Conservation (phyloP, 2,113 vertebrate genomes). For the Pachycephala philippinensis region DNA sequence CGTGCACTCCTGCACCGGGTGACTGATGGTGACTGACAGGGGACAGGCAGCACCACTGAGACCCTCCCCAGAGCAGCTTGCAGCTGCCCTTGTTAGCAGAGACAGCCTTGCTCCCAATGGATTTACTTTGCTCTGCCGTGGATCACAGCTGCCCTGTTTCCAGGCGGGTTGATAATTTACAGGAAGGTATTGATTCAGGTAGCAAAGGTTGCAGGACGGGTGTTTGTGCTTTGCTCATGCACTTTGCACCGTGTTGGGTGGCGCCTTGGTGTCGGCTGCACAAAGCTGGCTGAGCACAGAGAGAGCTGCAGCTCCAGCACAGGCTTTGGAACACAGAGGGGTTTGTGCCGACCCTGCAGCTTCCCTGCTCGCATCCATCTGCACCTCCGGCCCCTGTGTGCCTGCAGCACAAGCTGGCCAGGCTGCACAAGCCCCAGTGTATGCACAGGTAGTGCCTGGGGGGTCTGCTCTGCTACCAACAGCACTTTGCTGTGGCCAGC, state of each 20-base stretch:
- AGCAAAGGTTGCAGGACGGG: background rate
- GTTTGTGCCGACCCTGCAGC: background rate
- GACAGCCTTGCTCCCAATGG: background rate
- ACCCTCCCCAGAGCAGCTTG: background rate
- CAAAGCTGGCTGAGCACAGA: background rate
- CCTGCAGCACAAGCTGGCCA: background rate
- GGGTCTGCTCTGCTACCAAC: background rate
- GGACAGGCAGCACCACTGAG: background rate
- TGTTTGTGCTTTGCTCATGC: background rate
- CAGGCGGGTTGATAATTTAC: background rate
- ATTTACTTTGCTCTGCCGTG: background rate
- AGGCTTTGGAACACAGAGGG: background rate
- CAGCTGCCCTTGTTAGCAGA: background rate
- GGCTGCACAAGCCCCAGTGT: fast-evolving
- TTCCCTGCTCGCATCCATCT: background rate
- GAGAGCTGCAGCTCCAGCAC: background rate
- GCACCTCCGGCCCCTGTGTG: background rate
- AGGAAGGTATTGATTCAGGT: background rate
- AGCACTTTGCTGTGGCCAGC: background rate
- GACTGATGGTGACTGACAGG: background rate
- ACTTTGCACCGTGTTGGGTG: background rate
- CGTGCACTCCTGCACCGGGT: background rate
- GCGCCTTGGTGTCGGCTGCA: background rate
- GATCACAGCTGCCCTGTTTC: background rate
- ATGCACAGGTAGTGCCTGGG: background rate